A percentile compares a stretch with the other conserved stretches of the same genome.
phyloP scores from a whole-genome alignment of 92 coral and sea anemone genomes.

The Hydrozoanthus gracilis region DNA sequence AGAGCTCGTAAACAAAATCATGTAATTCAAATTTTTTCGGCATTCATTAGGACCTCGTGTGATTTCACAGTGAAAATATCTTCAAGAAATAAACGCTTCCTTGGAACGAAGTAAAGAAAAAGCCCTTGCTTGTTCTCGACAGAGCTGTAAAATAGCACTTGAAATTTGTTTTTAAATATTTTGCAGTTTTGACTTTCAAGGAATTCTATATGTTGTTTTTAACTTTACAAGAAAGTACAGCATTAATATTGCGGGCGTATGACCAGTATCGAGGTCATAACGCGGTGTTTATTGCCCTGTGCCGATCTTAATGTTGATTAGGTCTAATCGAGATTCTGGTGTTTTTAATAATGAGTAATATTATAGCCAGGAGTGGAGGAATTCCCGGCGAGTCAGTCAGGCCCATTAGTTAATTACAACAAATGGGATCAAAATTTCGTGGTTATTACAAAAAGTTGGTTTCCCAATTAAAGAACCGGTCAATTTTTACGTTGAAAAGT shows the following conservation, averaged over 20 bases:
- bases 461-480: background rate
- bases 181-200: conserved; percentile 10
- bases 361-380: conserved; percentile 20
- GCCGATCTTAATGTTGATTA: conserved; percentile 55
- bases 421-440: conserved; percentile 28
- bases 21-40: conserved; percentile 23
- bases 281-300: background rate
- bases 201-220: background rate
- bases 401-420: conserved; percentile 48
- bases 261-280: conserved; percentile 25
- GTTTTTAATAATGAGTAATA: conserved; percentile 66
- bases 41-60: background rate
- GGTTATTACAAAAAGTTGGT: conserved; percentile 9
- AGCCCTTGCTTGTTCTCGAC: too few species aligned
- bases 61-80: background rate
- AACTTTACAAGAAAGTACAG: background rate
- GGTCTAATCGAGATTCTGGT: conserved; percentile 67
- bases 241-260: background rate
- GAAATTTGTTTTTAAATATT: background rate
- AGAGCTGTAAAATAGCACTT: too few species aligned
- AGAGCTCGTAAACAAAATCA: conserved; percentile 35
- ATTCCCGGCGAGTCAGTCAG: conserved; percentile 36
- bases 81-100: too few species aligned
- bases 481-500: background rate
- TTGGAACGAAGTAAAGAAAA: too few species aligned